These are phyloP conservation scores for Tipula unca DNA, from an alignment of 2,888 invertebrate genomes.

Conservation along the genomic window DNA sequence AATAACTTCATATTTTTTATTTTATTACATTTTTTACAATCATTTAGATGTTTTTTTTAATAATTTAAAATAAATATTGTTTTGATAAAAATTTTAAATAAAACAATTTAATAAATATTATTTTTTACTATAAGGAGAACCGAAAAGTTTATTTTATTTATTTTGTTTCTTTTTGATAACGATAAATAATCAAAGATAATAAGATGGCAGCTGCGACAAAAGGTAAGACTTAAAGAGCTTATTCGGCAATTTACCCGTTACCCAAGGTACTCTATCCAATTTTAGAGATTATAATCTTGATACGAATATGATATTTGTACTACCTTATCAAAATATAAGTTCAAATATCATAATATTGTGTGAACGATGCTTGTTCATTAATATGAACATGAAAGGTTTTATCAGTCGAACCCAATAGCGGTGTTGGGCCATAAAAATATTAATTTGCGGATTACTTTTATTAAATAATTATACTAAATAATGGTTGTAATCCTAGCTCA, in stretches of 20 bases:
- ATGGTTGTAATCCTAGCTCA: not conserved
- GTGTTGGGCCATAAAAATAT: no score
- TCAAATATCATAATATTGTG: not conserved
- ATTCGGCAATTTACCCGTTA: not conserved
- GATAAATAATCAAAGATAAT: not conserved
- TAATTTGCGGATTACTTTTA: no score
- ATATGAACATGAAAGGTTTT: no score
- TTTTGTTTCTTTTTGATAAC: not conserved
- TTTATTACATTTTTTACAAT: not conserved
- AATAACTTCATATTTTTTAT: not conserved
- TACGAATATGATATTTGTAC: not conserved
- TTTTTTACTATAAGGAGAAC: not conserved
- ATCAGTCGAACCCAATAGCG: no score
- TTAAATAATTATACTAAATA: not conserved
- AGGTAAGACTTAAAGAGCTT: not conserved
- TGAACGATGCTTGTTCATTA: no score
- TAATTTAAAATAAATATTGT: not conserved
- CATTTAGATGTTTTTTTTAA: not conserved
- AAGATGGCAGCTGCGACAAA: slow-evolving; percentile 1
- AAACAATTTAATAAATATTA: not conserved
- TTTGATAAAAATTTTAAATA: not conserved
- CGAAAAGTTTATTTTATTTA: not conserved
- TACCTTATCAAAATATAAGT: not conserved
- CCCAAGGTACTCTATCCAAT: not conserved
- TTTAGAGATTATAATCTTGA: not conserved